phyloP scores from a whole-genome alignment of 37 sponge, comb jelly and placozoan species.

The Eunapius fragilis region DNA sequence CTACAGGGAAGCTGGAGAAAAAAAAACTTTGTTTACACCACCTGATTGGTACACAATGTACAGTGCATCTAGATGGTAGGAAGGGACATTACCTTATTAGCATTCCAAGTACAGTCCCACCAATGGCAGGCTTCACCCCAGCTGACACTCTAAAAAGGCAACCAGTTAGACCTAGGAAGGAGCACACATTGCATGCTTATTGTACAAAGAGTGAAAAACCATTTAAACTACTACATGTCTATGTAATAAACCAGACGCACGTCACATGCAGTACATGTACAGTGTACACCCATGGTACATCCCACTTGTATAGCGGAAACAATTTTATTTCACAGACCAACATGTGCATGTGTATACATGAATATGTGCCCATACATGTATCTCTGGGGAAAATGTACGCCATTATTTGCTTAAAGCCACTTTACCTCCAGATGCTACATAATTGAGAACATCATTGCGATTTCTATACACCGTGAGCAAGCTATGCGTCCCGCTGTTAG shows the following conservation, averaged over 20 bases:
- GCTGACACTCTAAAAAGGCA: slow-evolving; percentile 45
- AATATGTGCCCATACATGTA: too few relatives aligned
- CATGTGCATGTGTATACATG: neutral
- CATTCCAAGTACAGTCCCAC: slow-evolving; percentile 57
- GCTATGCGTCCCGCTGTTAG: slow-evolving; percentile 42
- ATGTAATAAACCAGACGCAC: too few relatives aligned
- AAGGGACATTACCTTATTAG: slow-evolving; percentile 48
- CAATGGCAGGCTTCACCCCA: slow-evolving; percentile 67
- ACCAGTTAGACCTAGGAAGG: slow-evolving; percentile 53
- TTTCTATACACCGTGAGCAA: slow-evolving; percentile 49
- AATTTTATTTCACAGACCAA: neutral
- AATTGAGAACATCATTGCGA: slow-evolving; percentile 58
- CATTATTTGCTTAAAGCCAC: neutral
- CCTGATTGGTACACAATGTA: too few relatives aligned
- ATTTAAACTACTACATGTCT: neutral
- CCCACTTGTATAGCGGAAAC: too few relatives aligned
- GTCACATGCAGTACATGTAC: too few relatives aligned
- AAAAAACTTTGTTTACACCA: too few relatives aligned
- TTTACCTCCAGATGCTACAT: slow-evolving; percentile 63
- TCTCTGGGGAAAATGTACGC: neutral
- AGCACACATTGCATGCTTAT: neutral
- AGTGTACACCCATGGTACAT: too few relatives aligned
- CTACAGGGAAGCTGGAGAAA: slow-evolving; percentile 49
- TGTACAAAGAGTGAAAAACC: neutral
- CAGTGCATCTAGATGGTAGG: too few relatives aligned